Percentiles rank a stretch among this genome's conserved stretches.
Evolutionary conservation across 2,888 invertebrate species (phyloP).

Genomic region (Rotaria socialis): DNA sequence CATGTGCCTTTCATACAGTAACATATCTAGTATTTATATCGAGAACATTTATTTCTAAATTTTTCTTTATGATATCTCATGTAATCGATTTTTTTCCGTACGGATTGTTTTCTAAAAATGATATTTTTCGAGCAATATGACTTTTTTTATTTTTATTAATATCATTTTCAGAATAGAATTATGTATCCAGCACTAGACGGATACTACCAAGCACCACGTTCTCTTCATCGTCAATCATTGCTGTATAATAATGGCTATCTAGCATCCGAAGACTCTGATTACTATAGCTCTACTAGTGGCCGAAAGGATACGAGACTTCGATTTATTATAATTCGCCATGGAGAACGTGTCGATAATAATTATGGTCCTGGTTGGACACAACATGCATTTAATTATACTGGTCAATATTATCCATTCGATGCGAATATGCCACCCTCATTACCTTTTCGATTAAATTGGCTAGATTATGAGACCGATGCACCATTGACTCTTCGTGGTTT

Average conservation of each 20-base stretch:
- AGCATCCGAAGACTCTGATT: background rate
- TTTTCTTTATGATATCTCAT: no score
- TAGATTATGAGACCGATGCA: background rate
- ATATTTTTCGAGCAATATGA: no score
- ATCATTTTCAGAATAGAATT: no score
- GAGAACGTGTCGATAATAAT: background rate
- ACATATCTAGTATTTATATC: background rate
- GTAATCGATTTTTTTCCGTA: no score
- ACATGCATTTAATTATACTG: background rate
- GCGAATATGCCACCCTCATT: background rate
- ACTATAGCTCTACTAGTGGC: background rate
- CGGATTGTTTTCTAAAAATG: no score
- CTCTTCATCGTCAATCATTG: background rate
- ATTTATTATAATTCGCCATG: conserved; percentile 23
- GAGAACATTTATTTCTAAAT: no score
- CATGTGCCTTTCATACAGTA: background rate
- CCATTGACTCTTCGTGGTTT: background rate
- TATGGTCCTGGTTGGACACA: background rate
- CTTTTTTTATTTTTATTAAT: no score
- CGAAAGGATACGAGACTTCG: background rate
- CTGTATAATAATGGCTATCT: background rate
- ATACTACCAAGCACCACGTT: background rate
- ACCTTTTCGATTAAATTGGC: background rate
- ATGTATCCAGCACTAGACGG: background rate
- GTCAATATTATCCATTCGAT: background rate